A percentile compares a stretch with the other conserved stretches of the same genome.
Evolutionary conservation across 2,113 vertebrate genomes (phyloP).

Genomic region (Proteles cristata): DNA sequence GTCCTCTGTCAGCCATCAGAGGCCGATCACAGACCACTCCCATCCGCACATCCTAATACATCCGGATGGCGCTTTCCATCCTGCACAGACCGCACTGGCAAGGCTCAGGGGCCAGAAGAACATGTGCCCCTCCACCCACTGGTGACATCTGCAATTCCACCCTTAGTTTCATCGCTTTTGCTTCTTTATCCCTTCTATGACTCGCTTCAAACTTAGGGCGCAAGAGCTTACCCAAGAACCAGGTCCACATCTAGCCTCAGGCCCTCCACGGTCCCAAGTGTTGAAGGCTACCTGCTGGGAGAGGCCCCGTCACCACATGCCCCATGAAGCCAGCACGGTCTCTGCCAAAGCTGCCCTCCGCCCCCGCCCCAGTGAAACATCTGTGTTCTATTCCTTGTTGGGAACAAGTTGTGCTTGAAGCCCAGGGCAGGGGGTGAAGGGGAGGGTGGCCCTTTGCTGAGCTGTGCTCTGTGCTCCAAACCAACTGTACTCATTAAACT

Average conservation of each 20-base stretch:
- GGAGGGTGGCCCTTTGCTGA: background rate
- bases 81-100: background rate
- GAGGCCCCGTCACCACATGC: background rate
- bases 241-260: background rate
- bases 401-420: slow-evolving; percentile 49
- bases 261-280: background rate
- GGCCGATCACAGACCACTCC: background rate
- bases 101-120: background rate
- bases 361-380: background rate
- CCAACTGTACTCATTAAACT: background rate
- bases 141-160: background rate
- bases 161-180: background rate
- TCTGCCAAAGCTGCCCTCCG: slow-evolving; percentile 10
- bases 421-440: background rate
- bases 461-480: background rate
- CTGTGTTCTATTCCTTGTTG: slow-evolving; percentile 55
- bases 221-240: background rate
- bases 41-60: fast-evolving
- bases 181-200: background rate
- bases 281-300: background rate
- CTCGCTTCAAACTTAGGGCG: background rate
- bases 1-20: background rate
- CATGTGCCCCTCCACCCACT: fast-evolving
- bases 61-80: fast-evolving
- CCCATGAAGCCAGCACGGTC: fast-evolving